These are phyloP conservation scores for Andrena minutula DNA, from an alignment of 2,888 invertebrate species.

Conservation along the genomic window DNA sequence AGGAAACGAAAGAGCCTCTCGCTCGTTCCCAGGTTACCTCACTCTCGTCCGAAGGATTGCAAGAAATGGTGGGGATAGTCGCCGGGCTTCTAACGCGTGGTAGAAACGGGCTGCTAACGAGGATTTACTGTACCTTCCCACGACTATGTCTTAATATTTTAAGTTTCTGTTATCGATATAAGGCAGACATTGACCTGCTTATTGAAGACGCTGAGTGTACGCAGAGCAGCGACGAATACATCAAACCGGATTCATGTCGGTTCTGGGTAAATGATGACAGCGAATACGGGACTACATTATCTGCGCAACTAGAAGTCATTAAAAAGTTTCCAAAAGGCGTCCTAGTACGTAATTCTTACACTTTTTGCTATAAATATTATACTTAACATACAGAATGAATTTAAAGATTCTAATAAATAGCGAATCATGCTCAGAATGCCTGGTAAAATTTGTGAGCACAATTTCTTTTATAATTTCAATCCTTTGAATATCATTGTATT, in stretches of 20 bases:
- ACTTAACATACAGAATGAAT: too few species aligned
- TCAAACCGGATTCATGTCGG: background rate
- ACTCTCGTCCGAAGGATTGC: too few species aligned
- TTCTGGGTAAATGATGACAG: conserved; percentile 19
- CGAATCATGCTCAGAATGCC: too few species aligned
- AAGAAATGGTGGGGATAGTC: too few species aligned
- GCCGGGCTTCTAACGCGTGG: too few species aligned
- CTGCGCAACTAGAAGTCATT: background rate
- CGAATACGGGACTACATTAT: background rate
- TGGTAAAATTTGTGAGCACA: too few species aligned
- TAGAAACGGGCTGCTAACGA: too few species aligned
- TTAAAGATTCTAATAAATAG: too few species aligned
- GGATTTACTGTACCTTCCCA: background rate
- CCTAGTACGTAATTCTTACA: background rate
- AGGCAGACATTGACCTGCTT: conserved; percentile 9
- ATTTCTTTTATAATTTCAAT: too few species aligned
- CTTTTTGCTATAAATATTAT: background rate
- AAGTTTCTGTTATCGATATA: background rate
- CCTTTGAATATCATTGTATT: too few species aligned
- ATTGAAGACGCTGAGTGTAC: conserved; percentile 20
- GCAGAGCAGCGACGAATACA: background rate
- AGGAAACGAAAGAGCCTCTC: too few species aligned
- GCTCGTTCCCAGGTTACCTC: too few species aligned
- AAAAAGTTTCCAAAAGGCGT: background rate
- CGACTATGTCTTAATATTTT: background rate